Evolutionary conservation across 1,140 invertebrate species (phyloP), one percentile per base, ranked within the genome.

Genomic region (Magallana angulata): DNA sequence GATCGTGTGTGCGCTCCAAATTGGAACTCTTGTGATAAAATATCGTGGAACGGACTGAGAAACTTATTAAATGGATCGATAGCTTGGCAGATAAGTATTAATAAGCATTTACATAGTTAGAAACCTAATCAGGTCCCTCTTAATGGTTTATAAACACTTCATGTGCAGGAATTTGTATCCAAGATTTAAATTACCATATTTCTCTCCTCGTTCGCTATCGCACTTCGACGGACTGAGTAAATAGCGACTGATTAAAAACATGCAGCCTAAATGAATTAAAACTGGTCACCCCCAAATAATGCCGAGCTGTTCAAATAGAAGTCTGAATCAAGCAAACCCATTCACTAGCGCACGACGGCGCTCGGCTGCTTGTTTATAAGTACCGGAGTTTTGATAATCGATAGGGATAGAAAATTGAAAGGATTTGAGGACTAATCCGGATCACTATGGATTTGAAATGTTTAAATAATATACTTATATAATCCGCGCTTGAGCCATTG

Each of bases 391-490:
- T 16, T 57, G 57, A n/a, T 57, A 58, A 82, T 58, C 81, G 57
- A 82, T 82, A 82, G 18, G 81, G 48, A 82, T 82, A 57, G 81
- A 82, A n/a, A 24, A 57, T 58, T 57, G 81, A 82, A n/a, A 16
- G 57, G 81, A 57, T 58, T 82, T 57, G 81, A 18, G 11, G 14
- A n/a, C 56, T 82, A 82, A 82, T 57, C 81, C 81, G 81, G 81
- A 82, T 82, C 81, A 57, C 81, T 58, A 82, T 82, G 81, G 81
- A 16, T 57, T 82, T 82, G n/a, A 82, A 82, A 82, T 58, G 68
- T 76, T 58, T 57, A 58, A 57, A 82, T 82, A 18, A 58, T 82
- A 58, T 57, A 82, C 81, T 82, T 82, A 58, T 58, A 24, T 82
- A 82, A 82, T 82, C 56, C 48, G 57, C 36, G 48, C 7, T 56